Conservation (phyloP, 1,140 invertebrate species). For the Sarcophaga peregrina region DNA sequence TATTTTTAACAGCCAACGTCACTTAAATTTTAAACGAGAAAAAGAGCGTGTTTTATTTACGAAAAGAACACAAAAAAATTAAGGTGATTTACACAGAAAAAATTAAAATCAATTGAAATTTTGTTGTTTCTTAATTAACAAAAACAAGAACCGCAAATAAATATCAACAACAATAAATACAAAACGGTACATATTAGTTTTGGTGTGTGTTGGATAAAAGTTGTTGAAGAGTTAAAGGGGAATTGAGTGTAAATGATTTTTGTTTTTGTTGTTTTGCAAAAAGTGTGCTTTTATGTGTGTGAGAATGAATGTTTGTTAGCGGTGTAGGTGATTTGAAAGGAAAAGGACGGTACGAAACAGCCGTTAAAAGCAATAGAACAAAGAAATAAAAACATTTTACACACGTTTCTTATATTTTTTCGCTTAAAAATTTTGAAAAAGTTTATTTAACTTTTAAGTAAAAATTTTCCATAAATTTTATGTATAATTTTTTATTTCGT, state of each 20-base stretch:
- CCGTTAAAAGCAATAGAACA: constrained; percentile 1
- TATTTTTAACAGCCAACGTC: constrained; percentile 19
- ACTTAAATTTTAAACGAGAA: constrained; percentile 1
- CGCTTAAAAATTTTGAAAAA: neutral
- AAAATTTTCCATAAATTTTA: constrained; percentile 20
- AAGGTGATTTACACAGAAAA: constrained; percentile 4
- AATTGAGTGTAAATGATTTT: neutral
- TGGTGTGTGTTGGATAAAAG: neutral
- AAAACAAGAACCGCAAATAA: constrained; percentile 2
- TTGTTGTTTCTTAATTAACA: constrained; percentile 30
- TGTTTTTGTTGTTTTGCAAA: neutral
- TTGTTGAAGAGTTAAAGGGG: neutral
- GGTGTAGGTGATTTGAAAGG: neutral
- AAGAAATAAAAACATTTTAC: constrained; percentile 23
- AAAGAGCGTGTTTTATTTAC: neutral
- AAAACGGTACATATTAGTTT: neutral
- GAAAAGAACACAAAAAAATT: neutral
- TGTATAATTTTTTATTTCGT: constrained; percentile 11
- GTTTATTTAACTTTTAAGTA: neutral
- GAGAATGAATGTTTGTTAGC: neutral
- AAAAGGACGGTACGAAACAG: neutral
- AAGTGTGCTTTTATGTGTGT: constrained; percentile 7
- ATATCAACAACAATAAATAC: neutral
- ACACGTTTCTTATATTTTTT: neutral
- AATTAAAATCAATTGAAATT: constrained; percentile 8